Base-by-base conservation (phyloP, 2,113 vertebrate species). In the Vidua macroura region DNA sequence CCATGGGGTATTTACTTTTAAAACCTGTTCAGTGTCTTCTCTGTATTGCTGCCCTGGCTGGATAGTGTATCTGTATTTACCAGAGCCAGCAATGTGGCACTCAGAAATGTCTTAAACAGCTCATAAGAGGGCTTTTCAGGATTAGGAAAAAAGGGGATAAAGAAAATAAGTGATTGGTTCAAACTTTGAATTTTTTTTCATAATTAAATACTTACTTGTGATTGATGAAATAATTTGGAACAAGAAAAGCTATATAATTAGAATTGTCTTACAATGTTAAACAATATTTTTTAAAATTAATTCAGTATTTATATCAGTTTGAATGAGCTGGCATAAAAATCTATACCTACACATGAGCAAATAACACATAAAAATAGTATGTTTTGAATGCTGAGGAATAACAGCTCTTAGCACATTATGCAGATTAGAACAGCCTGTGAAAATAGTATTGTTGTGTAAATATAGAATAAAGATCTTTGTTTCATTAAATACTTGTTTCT, bases 201-300 rank as follows among this genome's bases (percentile, higher is more conserved):
- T 9, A 24, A 35, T 46, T 15, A 4, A 58, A 33, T 59, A 46
- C 9, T n/a, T 83, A 31, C 37, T 44, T 21, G 2, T 11, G 30
- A 28, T 30, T 51, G 14, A 72, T 72, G 3, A 56, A 87, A 76
- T 72, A 21, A 41, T 74, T 80, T 58, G 28, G 22, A 86, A 74
- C 5, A 27, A 39, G 35, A 74, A 86, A 91, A 69, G 6, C 20
- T 69, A 12, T 66, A 44, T 15, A 85, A 82, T 28, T 85, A 35
- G 53, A 83, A 78, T 43, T 62, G 2, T 82, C 33, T 72, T 85
- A 35, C 4, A 53, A 76, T 76, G 37, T 63, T 23, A 27, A 41
- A 55, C 11, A 2, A 37, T 27, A 3, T 44, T 55, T 69, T 63
- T 80, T 15, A 0, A 41, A 1, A 37, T 25, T 0, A 92, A 55